Evolutionary conservation across 2,888 invertebrate species (phyloP), one percentile per base, ranked within the genome.

Genomic region (Zeuzera pyrina): DNA sequence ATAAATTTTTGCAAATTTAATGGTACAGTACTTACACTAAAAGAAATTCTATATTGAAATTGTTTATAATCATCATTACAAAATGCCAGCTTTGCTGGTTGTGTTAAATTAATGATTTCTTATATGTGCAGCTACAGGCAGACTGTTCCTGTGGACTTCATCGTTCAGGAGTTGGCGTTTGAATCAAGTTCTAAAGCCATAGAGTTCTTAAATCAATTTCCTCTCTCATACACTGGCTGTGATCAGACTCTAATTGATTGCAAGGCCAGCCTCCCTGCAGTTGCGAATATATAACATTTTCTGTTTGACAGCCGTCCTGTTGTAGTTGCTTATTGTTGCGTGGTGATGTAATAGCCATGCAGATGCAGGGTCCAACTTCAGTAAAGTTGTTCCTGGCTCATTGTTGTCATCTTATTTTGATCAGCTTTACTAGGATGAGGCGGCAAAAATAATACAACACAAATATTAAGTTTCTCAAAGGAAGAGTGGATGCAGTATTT

Each of bases 91-190:
- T 39, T 42, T 50, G 69, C 71, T 78, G 73, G 72, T 52, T 49
- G 50, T 68, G 61, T 66, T 60, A 42, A 57, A 69, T 57, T 73
- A 79, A 76, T 52, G 50, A 72, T 55, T 65, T 65, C 57, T 84
- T 79, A 59, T 86, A 81, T 85, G 86, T 89, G 73, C 91, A 96
- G 97, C 89, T 97, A 94, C 88, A 96, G 97, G 65, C 97, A 94
- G 85, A 89, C 87, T 78, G 88, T 98, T 86, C 90, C 92, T 59
- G 88, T 95, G 85, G 89, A 90, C 73, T 93, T 91, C 89, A 87
- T 98, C 84, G 85, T 89, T 70, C 89, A 90, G 78, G 91, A 93
- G 86, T 88, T 98, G 88, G 94, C 92, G 67, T 96, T 97, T 87
- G 89, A 90, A 62, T 89, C 91, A 53, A 84, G 83, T 68, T 90